Evolutionary conservation across 2,888 invertebrate genomes (phyloP).

Genomic region (Adelphocoris suturalis): DNA sequence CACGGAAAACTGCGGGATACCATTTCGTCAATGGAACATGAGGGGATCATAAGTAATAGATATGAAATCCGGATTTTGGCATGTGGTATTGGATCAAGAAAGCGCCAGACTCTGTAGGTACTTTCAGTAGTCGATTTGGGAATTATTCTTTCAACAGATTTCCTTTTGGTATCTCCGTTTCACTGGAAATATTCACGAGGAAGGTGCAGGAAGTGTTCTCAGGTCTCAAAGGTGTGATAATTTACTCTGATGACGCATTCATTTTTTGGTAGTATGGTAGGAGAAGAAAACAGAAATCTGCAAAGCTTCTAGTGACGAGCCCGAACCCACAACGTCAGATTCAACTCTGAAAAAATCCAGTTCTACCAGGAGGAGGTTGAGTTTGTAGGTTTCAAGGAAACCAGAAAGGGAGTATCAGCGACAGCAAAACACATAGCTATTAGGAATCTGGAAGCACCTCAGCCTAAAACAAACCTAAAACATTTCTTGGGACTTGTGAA

Average conservation of each 20-base stretch:
- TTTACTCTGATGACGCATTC: slow-evolving; percentile 55
- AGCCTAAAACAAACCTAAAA: not conserved
- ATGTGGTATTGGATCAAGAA: slow-evolving; percentile 73
- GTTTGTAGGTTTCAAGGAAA: slow-evolving; percentile 18
- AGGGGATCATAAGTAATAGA: slow-evolving; percentile 74
- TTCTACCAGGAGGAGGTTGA: slow-evolving; percentile 35
- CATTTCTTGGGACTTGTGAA: slow-evolving; percentile 31
- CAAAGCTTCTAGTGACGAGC: slow-evolving; percentile 76
- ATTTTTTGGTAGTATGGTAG: slow-evolving; percentile 75
- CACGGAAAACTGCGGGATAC: slow-evolving; percentile 70
- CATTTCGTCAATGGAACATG: slow-evolving; percentile 72
- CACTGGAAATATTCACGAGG: slow-evolving; percentile 73
- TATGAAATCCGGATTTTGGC: slow-evolving; percentile 74
- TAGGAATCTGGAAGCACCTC: not conserved
- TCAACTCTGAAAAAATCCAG: slow-evolving; percentile 75
- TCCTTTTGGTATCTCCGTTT: slow-evolving; percentile 74
- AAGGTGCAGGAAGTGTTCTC: slow-evolving; percentile 43
- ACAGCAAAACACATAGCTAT: slow-evolving; percentile 9
- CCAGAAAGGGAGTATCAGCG: not conserved
- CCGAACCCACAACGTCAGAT: slow-evolving; percentile 75
- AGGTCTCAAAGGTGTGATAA: slow-evolving; percentile 21
- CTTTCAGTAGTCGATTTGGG: slow-evolving; percentile 76
- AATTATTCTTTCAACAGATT: slow-evolving; percentile 71
- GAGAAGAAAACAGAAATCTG: slow-evolving; percentile 76
- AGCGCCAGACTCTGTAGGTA: slow-evolving; percentile 74